Base-by-base conservation (phyloP, 2,888 invertebrate species). In the Gasteruption jaculator region DNA sequence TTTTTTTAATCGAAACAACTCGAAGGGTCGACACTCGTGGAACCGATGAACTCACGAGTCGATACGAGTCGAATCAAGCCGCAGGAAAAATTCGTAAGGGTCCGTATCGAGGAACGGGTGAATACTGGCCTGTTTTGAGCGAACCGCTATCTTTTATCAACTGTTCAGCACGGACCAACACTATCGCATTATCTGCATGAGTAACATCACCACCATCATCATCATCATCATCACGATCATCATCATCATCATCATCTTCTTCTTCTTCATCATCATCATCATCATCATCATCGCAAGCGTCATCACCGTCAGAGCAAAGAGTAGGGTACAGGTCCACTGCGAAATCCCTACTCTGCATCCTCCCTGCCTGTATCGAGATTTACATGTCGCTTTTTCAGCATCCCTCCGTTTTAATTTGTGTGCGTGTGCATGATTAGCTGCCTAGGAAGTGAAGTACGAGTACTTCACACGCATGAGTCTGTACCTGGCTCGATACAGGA, bases 81-180 rank as follows among this genome's bases (percentile, higher is more conserved):
- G n/a, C n/a, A n/a, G n/a, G n/a, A n/a, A n/a, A n/a, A n/a, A n/a
- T n/a, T n/a, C n/a, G n/a, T n/a, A n/a, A n/a, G n/a, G n/a, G n/a
- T n/a, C n/a, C n/a, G n/a, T n/a, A n/a, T 58, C 60, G 55, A 46
- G 54, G 52, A 58, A 49, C 60, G 57, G 58, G 52, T 50, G 54
- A 56, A 45, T 54, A 70, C 69, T 70, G 68, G 54, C 56, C 56
- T 56, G 53, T 60, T 56, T 58, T 60, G 57, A 58, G 57, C 56
- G 56, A n/a, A 63, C 60, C 55, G 65, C 68, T 64, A 69, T 68
- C 69, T 69, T 68, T 70, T 70, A 69, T 68, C 68, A 68, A 65
- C 63, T 57, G 67, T 61, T 63, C 59, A 63, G 60, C 59, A 55
- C 59, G 52, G 53, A 60, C 65, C 62, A 63, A 61, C 65, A 66